Evolutionary conservation across 2,113 vertebrate species (phyloP), one percentile per base, ranked within the genome.

Genomic region (Phyllopteryx taeniolatus): DNA sequence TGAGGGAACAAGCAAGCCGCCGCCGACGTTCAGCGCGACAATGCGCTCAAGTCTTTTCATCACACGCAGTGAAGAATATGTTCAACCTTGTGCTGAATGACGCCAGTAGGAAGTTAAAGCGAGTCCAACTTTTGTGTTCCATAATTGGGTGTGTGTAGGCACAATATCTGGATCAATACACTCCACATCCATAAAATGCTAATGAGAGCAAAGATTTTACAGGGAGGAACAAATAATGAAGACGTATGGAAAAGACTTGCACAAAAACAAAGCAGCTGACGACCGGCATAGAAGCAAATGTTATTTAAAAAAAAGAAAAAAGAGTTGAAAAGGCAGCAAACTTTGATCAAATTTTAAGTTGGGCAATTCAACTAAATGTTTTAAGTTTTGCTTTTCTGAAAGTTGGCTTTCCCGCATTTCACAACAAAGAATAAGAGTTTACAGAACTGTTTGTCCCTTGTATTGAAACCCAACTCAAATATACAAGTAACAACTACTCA

Each of bases 161-260:
- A 61, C 1, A 67, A 70, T 65, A 17, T 49, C 53, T 27, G 43
- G 72, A 76, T 74, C 75, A 78, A 76, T 72, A 73, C 14, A 15
- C 2, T 7, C 31, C 0, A 17, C 49, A 51, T 19, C 71, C 59
- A 70, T 22, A 79, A 74, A 77, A 72, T 62, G 75, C 74, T 74
- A 83, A 81, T 72, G 71, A 35, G 74, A 57, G 78, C 83, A 33
- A 82, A 77, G 44, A 19, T 61, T 39, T 60, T 33, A 79, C 72
- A 77, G 44, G 59, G 73, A 80, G 35, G 27, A 76, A 54, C 51
- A 75, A 76, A 78, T 77, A 77, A 81, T 77, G 27, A 84, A 47
- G 46, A 47, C 46, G 51, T 27, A 71, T 71, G n/a, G 43, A 54
- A 64, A 46, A 56, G 46, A 82, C 73, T 47, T 33, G 31, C 42